Evolutionary conservation across 2,888 invertebrate genomes (phyloP).

Genomic region (Tryphoninae sp.): DNA sequence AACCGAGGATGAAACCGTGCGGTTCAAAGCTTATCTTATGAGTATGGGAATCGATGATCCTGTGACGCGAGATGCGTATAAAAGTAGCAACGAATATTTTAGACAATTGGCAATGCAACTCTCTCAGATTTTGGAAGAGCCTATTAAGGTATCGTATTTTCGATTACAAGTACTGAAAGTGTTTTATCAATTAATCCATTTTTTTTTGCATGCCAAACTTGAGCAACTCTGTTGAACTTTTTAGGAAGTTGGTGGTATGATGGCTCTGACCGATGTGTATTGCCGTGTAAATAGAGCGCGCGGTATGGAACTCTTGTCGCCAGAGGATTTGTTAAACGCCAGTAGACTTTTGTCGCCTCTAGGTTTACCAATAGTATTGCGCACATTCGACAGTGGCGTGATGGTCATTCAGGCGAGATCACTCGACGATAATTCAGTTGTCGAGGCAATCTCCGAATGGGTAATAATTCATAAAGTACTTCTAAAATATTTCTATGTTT

Average conservation of each 20-base stretch:
- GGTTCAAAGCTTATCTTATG: conserved; percentile 97
- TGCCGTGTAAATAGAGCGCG: conserved; percentile 98
- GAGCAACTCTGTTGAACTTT: conserved; percentile 40
- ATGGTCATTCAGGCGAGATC: conserved; percentile 93
- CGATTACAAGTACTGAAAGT: neutral
- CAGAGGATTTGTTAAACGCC: conserved; percentile 97
- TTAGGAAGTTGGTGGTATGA: conserved; percentile 96
- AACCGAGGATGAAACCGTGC: conserved; percentile 97
- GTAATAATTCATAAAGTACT: conserved; percentile 79
- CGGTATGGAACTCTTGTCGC: conserved; percentile 96
- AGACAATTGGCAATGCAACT: conserved; percentile 93
- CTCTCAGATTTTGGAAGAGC: conserved; percentile 90
- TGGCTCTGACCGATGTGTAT: conserved; percentile 98
- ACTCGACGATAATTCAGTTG: conserved; percentile 88
- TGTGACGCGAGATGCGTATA: conserved; percentile 95
- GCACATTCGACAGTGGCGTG: conserved; percentile 96
- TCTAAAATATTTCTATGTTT: conserved; percentile 3
- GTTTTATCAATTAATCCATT: neutral
- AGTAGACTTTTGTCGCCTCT: conserved; percentile 88
- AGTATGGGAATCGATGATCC: conserved; percentile 99
- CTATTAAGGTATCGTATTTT: conserved; percentile 86
- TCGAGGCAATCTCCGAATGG: conserved; percentile 86
- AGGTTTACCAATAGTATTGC: conserved; percentile 88
- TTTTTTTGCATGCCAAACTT: neutral
- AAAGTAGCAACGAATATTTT: conserved; percentile 93